Evolutionary conservation across 2,113 vertebrate genomes (phyloP).

Genomic region (Hiodon alosoides): DNA sequence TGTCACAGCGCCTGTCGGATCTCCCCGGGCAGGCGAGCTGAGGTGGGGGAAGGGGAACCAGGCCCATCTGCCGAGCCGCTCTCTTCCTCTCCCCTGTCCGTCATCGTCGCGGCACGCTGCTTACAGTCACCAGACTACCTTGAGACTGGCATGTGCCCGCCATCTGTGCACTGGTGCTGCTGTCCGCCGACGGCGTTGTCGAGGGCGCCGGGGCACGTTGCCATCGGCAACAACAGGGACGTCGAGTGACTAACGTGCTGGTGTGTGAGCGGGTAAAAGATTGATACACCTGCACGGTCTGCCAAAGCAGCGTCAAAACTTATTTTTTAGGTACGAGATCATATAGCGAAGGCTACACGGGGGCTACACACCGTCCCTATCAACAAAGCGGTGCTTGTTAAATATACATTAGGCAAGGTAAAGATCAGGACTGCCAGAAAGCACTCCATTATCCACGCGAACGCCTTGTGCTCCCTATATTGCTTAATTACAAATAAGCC

Average conservation of each 20-base stretch:
- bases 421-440: not conserved
- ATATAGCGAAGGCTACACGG: no score
- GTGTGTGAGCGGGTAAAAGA: not conserved
- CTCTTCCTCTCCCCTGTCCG: slow-evolving; percentile 24
- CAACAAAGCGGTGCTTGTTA: not conserved
- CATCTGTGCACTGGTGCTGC: slow-evolving; percentile 42
- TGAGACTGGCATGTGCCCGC: slow-evolving; percentile 34
- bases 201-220: not conserved
- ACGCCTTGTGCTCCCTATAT: not conserved
- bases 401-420: not conserved
- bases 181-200: slow-evolving; percentile 22
- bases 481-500: slow-evolving; percentile 13
- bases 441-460: not conserved
- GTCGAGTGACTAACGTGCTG: not conserved
- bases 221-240: not conserved
- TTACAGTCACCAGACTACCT: slow-evolving; percentile 30
- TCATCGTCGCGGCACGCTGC: slow-evolving; percentile 10
- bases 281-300: not conserved
- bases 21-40: slow-evolving; percentile 46
- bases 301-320: no score
- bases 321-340: no score
- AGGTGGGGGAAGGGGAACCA: slow-evolving; percentile 42
- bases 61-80: slow-evolving; percentile 59
- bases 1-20: slow-evolving; percentile 59
- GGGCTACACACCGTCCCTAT: not conserved